A percentile compares a stretch with the other conserved stretches of the same genome.
These are phyloP conservation scores for Pimpla rufipes DNA, from an alignment of 2,888 invertebrate genomes.

Conservation along the genomic window DNA sequence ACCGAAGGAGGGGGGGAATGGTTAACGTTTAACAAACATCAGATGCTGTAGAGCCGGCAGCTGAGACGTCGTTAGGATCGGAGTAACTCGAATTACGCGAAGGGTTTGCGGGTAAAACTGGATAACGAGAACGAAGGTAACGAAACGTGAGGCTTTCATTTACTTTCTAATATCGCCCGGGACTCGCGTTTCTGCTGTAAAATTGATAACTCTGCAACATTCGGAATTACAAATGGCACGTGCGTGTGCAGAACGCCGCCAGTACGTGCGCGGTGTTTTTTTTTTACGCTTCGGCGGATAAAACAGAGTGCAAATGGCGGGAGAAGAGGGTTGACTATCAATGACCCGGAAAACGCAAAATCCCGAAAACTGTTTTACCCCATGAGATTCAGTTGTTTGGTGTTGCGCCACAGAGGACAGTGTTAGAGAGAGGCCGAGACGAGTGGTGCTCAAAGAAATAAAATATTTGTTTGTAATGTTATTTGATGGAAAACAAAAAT, in stretches of 20 bases:
- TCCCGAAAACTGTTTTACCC: no score
- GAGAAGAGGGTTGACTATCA: no score
- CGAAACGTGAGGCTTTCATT: background rate
- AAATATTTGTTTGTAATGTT: no score
- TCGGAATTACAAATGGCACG: background rate
- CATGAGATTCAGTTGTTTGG: no score
- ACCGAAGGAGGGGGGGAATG: background rate
- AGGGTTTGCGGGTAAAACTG: background rate
- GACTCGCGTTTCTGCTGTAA: background rate
- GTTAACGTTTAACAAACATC: slow-evolving; percentile 7
- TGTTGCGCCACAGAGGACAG: no score
- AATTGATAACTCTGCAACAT: background rate
- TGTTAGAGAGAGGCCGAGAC: no score
- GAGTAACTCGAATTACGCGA: background rate
- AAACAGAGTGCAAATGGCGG: no score
- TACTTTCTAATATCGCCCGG: background rate
- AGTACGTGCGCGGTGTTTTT: no score
- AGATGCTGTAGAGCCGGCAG: background rate
- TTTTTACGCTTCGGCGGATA: no score
- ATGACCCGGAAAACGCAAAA: no score
- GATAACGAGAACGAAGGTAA: background rate
- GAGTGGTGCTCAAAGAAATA: no score
- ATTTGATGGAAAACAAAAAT: no score
- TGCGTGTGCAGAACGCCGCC: background rate
- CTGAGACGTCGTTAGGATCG: background rate